These are phyloP conservation scores for Cosmopolites sordidus DNA, from an alignment of 2,888 invertebrate species.

Conservation along the genomic window DNA sequence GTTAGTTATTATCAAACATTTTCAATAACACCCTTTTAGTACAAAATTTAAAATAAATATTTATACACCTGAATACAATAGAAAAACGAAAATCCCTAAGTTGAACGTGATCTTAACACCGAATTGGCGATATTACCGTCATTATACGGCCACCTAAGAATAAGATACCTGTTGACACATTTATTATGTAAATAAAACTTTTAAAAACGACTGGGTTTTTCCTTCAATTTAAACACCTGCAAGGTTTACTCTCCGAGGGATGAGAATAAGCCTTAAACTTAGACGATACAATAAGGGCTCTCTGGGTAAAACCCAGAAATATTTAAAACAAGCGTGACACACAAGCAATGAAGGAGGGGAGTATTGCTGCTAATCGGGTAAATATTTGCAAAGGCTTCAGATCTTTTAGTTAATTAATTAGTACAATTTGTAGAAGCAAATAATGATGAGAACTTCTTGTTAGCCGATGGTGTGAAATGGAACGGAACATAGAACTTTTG, in stretches of 20 bases:
- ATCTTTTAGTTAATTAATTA: slow-evolving; percentile 21
- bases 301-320: too few species aligned
- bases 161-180: not conserved
- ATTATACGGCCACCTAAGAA: not conserved
- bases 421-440: slow-evolving; percentile 17
- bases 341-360: not conserved
- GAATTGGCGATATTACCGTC: not conserved
- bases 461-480: slow-evolving; percentile 21
- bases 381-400: slow-evolving; percentile 1
- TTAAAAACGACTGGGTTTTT: not conserved
- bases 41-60: too few species aligned
- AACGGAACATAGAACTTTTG: slow-evolving; percentile 22
- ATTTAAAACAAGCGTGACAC: not conserved
- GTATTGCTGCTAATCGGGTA: not conserved
- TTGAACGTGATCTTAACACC: not conserved
- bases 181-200: not conserved
- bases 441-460: slow-evolving; percentile 23
- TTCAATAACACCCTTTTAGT: too few species aligned
- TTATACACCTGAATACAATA: too few species aligned
- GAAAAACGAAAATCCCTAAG: not conserved
- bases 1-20: too few species aligned
- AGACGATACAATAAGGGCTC: too few species aligned
- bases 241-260: not conserved
- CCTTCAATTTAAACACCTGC: not conserved
- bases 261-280: not conserved